Evolutionary conservation across 2,797 vertebrate species (phyloP), one percentile per base, ranked within the genome.

Genomic region (Amblyopsis hoosieri): DNA sequence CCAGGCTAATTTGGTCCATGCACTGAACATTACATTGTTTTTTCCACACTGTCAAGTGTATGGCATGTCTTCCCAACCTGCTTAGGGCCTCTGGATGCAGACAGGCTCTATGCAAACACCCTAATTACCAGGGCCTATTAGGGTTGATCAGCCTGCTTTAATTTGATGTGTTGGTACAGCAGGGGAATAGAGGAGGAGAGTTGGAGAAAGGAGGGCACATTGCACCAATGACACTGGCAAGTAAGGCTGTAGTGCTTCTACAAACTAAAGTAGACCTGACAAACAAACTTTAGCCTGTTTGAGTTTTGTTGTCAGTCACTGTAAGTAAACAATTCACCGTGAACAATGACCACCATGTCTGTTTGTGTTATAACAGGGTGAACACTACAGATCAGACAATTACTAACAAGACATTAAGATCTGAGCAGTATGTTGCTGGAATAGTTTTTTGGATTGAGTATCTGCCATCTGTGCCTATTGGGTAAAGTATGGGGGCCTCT

Each of bases 51-150:
- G 92, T 92, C 91, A 92, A 88, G 80, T 86, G 85, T 74, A 88
- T 89, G 90, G 87, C 90, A 91, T 85, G 80, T 77, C 74, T 83
- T 78, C 73, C 88, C 83, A 89, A 81, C 82, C 89, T 91, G 88
- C 89, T 89, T 78, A 79, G 84, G 83, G 87, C 76, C 77, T 84
- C 82, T 83, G 73, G 70, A 62, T 75, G 82, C 67, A 90, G 90
- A 91, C 89, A 91, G 84, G 69, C 84, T 86, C 78, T 81, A 78
- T 88, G 89, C 91, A 88, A 88, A 87, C 83, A 78, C 77, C 87
- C 87, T 93, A 93, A 93, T 93, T 92, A 90, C 87, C 73, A 65
- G 78, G 74, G 85, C 90, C 78, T 91, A 91, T 92, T 92, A 92
- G 84, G 86, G 83, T 87, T 90, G 84, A 92, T 93, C 90, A 90